Evolutionary conservation across 53 echinoderm and acorn worm genomes (phyloP).

Genomic region (Actinopyga echinites): DNA sequence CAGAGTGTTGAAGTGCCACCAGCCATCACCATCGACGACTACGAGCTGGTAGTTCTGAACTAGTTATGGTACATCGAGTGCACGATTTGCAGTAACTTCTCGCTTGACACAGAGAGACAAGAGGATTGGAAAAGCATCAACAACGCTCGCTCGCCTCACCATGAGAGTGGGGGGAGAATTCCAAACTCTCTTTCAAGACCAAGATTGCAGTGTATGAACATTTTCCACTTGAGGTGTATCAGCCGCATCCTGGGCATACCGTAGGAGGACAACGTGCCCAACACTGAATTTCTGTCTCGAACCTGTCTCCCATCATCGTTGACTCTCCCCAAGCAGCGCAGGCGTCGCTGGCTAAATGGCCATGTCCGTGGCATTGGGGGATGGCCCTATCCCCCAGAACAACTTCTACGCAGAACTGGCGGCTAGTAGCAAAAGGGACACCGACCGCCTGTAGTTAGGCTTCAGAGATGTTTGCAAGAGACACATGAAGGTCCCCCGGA

Average conservation of each 20-base stretch:
- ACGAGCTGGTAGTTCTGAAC: conserved; percentile 24
- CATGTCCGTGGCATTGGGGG: conserved; percentile 59
- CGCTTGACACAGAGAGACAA: conserved; percentile 43
- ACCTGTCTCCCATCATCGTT: conserved; percentile 21
- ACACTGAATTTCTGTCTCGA: conserved; percentile 34
- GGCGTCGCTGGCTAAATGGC: conserved; percentile 45
- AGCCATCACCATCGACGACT: conserved; percentile 48
- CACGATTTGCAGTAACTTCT: conserved; percentile 45
- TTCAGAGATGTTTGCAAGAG: conserved; percentile 57
- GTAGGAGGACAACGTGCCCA: conserved; percentile 53
- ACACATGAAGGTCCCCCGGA: conserved; percentile 54
- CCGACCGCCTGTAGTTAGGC: conserved; percentile 46
- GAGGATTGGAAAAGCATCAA: conserved; percentile 48
- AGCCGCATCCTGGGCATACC: conserved; percentile 37
- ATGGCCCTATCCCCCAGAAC: conserved; percentile 61
- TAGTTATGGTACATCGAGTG: conserved; percentile 2
- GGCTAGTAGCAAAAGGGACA: conserved; percentile 10
- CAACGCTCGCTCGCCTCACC: conserved; percentile 33
- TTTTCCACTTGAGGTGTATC: conserved; percentile 38
- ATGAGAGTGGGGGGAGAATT: conserved; percentile 18
- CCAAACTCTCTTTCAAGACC: conserved; percentile 31
- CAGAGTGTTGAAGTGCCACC: conserved; percentile 27
- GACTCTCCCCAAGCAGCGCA: conserved; percentile 39
- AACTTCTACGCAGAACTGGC: conserved; percentile 57
- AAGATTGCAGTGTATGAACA: conserved; percentile 45